A percentile compares a stretch with the other conserved stretches of the same genome.
Conservation (phyloP, 1,140 invertebrate species). For the Solenopsis invicta region DNA sequence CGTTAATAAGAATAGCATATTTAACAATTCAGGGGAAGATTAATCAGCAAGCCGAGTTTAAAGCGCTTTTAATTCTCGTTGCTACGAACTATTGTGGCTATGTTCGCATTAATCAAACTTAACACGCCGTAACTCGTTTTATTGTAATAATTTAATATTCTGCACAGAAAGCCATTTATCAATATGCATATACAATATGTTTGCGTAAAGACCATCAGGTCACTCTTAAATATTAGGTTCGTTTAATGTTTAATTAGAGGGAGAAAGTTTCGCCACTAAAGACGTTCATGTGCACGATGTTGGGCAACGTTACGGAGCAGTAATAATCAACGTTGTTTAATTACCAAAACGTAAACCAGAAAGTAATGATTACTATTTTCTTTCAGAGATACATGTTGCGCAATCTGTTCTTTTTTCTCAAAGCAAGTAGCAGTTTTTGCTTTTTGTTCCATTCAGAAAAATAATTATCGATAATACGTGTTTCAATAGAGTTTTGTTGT, state of each 20-base stretch:
- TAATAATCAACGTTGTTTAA: slow-evolving; percentile 39
- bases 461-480: slow-evolving; percentile 17
- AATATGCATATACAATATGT: slow-evolving; percentile 2
- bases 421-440: slow-evolving; percentile 2
- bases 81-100: slow-evolving; percentile 9
- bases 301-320: slow-evolving; percentile 14
- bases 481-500: neutral
- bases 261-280: slow-evolving; percentile 26
- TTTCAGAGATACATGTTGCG: neutral
- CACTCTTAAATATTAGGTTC: slow-evolving; percentile 10
- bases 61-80: slow-evolving; percentile 8
- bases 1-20: neutral
- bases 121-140: neutral
- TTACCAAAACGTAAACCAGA: slow-evolving; percentile 30
- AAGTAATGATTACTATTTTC: neutral
- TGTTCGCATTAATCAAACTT: slow-evolving; percentile 46
- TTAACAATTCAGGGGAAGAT: neutral
- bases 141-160: slow-evolving; percentile 25
- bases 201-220: slow-evolving; percentile 21
- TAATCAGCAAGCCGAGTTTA: slow-evolving; percentile 1
- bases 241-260: slow-evolving; percentile 42
- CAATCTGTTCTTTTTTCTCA: neutral
- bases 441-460: neutral
- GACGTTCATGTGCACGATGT: neutral
- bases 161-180: neutral